Conservation (phyloP, 2,797 vertebrate genomes). For the Girardinus metallicus region DNA sequence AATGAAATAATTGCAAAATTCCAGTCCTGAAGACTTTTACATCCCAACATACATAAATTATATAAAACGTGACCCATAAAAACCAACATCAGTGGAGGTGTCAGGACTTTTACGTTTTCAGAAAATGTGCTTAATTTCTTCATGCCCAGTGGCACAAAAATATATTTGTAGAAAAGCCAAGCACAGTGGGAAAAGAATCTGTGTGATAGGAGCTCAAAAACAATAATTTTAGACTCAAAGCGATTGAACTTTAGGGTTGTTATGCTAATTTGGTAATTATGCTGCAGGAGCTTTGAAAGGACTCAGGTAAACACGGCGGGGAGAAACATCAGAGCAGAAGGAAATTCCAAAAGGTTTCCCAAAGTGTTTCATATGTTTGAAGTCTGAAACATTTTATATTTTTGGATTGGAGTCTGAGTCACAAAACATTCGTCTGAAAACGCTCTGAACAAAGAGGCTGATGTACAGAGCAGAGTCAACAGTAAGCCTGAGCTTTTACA, state of each 20-base stretch:
- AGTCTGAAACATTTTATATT: slow-evolving; percentile 12
- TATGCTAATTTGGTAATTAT: slow-evolving; percentile 1
- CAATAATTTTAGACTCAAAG: not conserved
- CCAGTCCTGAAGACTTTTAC: not conserved
- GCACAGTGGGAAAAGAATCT: not conserved
- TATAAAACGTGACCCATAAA: not conserved
- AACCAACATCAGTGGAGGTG: not conserved
- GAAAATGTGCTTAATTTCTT: not conserved
- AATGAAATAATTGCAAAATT: not conserved
- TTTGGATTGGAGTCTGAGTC: slow-evolving; percentile 34
- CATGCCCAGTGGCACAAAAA: not conserved
- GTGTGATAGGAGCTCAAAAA: not conserved
- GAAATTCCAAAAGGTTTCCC: slow-evolving; percentile 1
- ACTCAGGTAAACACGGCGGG: slow-evolving; percentile 12
- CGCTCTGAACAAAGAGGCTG: not conserved
- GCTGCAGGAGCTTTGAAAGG: slow-evolving; percentile 11
- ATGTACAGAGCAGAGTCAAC: slow-evolving; percentile 26
- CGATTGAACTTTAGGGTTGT: not conserved
- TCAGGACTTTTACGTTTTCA: not conserved
- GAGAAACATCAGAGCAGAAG: slow-evolving; percentile 15
- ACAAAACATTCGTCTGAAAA: slow-evolving; percentile 34
- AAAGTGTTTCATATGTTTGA: not conserved
- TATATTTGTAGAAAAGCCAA: not conserved
- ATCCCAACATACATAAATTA: not conserved
- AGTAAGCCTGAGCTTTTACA: slow-evolving; percentile 37